Evolutionary conservation across 2,113 vertebrate species (phyloP).

Genomic region (Murina feae): DNA sequence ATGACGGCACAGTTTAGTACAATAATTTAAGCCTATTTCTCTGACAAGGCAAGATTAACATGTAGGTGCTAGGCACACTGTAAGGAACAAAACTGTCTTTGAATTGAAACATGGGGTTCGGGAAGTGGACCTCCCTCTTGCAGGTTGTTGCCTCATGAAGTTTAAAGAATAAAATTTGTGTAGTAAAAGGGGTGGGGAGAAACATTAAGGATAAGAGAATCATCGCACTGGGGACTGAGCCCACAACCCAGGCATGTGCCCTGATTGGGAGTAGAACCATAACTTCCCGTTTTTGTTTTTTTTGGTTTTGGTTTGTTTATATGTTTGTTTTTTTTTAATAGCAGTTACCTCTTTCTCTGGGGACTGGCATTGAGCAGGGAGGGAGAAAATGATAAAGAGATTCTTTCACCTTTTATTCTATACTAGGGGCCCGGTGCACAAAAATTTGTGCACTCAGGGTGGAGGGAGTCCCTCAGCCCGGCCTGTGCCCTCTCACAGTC

Average conservation of each 20-base stretch:
- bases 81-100: not conserved
- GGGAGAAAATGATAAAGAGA: not conserved
- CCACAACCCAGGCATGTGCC: not conserved
- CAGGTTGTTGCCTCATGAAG: too few species aligned
- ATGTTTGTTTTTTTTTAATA: not conserved
- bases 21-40: not conserved
- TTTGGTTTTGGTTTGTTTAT: too few species aligned
- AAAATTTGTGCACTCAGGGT: too few species aligned
- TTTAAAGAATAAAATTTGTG: too few species aligned
- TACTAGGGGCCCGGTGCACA: too few species aligned
- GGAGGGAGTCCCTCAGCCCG: too few species aligned
- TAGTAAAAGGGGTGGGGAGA: not conserved
- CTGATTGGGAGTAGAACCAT: too few species aligned
- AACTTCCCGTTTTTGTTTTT: too few species aligned
- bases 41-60: not conserved
- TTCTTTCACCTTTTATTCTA: not conserved
- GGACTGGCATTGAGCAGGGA: not conserved
- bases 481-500: too few species aligned
- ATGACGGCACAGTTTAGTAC: not conserved
- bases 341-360: not conserved
- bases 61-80: not conserved
- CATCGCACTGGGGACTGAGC: not conserved
- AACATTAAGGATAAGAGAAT: not conserved
- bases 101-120: too few species aligned
- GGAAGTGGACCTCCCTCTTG: too few species aligned